A percentile compares a stretch with the other conserved stretches of the same genome.
phyloP scores from a whole-genome alignment of 2,888 invertebrate species.

The Xylota sylvarum region DNA sequence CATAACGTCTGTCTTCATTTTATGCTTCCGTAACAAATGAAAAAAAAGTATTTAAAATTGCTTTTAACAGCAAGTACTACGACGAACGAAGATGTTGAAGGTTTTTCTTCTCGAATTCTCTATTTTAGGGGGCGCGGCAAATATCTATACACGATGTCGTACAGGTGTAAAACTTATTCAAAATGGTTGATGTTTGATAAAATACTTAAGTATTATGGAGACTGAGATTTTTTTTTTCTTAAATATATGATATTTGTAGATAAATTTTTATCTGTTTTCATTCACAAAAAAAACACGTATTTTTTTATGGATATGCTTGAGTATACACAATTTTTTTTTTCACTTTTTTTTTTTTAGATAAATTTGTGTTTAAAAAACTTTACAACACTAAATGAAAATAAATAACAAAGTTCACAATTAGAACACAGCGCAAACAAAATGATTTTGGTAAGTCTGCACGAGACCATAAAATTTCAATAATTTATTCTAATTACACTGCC shows the following conservation, averaged over 20 bases:
- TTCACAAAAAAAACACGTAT: slow-evolving; percentile 1
- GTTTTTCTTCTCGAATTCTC: neutral
- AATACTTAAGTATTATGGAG: neutral
- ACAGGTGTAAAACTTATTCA: slow-evolving; percentile 31
- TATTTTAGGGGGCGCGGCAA: slow-evolving; percentile 60
- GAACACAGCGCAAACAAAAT: slow-evolving; percentile 61
- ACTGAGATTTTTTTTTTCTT: neutral
- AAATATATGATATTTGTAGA: slow-evolving; percentile 3
- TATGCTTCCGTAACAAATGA: slow-evolving; percentile 66
- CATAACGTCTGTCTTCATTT: slow-evolving; percentile 85
- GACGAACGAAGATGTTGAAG: neutral
- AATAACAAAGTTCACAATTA: slow-evolving; percentile 45
- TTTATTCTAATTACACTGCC: slow-evolving; percentile 53
- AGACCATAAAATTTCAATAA: slow-evolving; percentile 73
- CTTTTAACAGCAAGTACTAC: neutral
- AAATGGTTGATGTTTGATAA: slow-evolving; percentile 57
- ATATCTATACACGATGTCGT: slow-evolving; percentile 21
- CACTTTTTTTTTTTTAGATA: slow-evolving; percentile 8
- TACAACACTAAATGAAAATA: slow-evolving; percentile 19
- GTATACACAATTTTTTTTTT: slow-evolving; percentile 35
- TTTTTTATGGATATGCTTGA: slow-evolving; percentile 26
- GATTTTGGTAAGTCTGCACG: slow-evolving; percentile 65
- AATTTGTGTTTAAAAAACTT: neutral
- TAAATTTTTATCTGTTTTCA: slow-evolving; percentile 18
- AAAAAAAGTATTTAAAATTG: neutral